Evolutionary conservation across 2,797 vertebrate species (phyloP), one percentile per base, ranked within the genome.

Genomic region (Neomorphus geoffroyi): DNA sequence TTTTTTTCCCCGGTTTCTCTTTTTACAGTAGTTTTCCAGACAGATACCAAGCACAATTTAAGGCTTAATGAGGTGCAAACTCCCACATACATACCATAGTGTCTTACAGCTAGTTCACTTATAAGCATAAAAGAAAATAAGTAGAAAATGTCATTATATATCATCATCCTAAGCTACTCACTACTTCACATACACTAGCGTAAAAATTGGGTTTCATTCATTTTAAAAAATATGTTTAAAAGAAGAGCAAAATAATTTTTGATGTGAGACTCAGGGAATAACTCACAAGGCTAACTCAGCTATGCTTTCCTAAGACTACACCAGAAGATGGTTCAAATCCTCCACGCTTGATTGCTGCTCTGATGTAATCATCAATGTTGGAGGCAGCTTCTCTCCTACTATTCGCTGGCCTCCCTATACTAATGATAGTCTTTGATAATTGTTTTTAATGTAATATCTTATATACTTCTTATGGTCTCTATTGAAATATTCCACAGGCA

Each of bases 21-120:
- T 93, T 86, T 72, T 66, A 37, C 46, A 79, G 48, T 56, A 89
- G 32, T 18, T 92, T 88, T 92, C 18, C 43, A 94, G 75, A 83
- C 23, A 88, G 50, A 83, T 60, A 74, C 28, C 35, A 70, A 79
- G 28, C 39, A 72, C 72, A 84, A 66, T 94, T 91, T 88, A 88
- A 80, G 28, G 35, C 35, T 92, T 83, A 92, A 91, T 84, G 69
- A 90, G 54, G 66, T 4, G 3, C 70, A 83, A 50, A 82, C 43
- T 92, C 54, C 62, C 58, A 90, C 53, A 21, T 83, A 81, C 41
- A 32, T 45, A 88, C 35, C 11, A 8, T 58, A 46, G 9, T 39
- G 5, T 88, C 58, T 88, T 90, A 86, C 32, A 84, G 46, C 11
- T 91, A 56, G 30, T 83, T 92, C 48, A 33, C 13, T 79, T 81